These are phyloP conservation scores for Nanorana parkeri DNA, from an alignment of 2,113 vertebrate genomes.

Conservation along the genomic window DNA sequence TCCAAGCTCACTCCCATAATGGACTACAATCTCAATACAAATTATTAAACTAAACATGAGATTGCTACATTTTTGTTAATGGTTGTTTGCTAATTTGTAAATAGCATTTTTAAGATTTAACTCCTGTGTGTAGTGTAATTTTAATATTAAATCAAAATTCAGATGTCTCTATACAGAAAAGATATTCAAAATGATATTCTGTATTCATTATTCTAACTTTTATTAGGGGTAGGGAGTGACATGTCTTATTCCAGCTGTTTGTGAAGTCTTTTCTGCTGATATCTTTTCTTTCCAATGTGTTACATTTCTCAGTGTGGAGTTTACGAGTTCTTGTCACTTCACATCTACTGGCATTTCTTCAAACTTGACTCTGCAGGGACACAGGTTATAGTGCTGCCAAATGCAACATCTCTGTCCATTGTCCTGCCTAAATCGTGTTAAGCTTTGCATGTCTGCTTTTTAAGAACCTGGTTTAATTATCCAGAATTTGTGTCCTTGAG, in stretches of 20 bases:
- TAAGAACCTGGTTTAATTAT: background rate
- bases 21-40: no score
- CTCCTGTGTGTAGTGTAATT: no score
- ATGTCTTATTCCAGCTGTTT: background rate
- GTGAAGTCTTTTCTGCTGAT: constrained; percentile 2
- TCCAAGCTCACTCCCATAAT: no score
- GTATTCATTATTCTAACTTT: no score
- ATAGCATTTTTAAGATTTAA: no score
- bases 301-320: constrained; percentile 69
- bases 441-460: constrained; percentile 1
- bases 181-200: no score
- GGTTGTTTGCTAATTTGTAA: no score
- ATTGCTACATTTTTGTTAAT: no score
- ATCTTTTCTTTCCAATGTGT: constrained; percentile 61
- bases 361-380: constrained; percentile 64
- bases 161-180: no score
- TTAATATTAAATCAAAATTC: no score
- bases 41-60: no score
- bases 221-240: no score
- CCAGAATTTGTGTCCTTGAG: background rate
- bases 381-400: constrained; percentile 60
- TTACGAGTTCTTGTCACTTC: constrained; percentile 64
- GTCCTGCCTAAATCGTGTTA: background rate
- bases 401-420: constrained; percentile 8
- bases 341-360: constrained; percentile 64